These are phyloP conservation scores for Agriotes lineatus DNA, from an alignment of 2,888 invertebrate species.

Conservation along the genomic window DNA sequence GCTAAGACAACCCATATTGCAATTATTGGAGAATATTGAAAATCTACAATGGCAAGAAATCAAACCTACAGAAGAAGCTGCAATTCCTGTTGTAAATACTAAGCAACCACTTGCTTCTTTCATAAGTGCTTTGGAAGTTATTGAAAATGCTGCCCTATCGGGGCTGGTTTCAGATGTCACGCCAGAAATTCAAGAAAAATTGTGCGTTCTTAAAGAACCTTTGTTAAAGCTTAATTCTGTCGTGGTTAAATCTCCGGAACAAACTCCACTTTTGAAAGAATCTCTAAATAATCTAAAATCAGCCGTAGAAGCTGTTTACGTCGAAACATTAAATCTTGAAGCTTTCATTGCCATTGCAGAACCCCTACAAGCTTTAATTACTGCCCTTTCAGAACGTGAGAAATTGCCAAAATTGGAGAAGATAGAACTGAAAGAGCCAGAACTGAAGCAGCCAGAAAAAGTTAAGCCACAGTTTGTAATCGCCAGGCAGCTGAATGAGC, in stretches of 20 bases:
- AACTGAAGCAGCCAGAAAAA: not conserved
- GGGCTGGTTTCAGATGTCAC: slow-evolving; percentile 17
- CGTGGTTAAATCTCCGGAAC: not conserved
- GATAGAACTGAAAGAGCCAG: not conserved
- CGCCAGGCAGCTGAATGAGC: not conserved
- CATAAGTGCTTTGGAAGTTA: not conserved
- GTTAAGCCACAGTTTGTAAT: not conserved
- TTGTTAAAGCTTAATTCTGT: not conserved
- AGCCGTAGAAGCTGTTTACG: too few species aligned
- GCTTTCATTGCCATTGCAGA: slow-evolving; percentile 6
- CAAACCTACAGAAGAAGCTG: not conserved
- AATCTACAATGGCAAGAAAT: not conserved
- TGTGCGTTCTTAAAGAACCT: slow-evolving; percentile 32
- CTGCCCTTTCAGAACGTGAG: not conserved
- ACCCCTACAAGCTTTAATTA: slow-evolving; percentile 31
- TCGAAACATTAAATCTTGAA: too few species aligned
- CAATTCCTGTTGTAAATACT: not conserved
- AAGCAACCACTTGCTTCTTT: not conserved
- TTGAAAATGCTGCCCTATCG: not conserved
- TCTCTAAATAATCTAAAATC: not conserved
- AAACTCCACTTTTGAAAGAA: not conserved
- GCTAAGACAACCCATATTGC: not conserved
- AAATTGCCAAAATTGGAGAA: too few species aligned
- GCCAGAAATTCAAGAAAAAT: slow-evolving; percentile 17
- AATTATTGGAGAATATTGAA: not conserved